Conservation (phyloP, 2,113 vertebrate genomes). For the Elephas maximus region DNA sequence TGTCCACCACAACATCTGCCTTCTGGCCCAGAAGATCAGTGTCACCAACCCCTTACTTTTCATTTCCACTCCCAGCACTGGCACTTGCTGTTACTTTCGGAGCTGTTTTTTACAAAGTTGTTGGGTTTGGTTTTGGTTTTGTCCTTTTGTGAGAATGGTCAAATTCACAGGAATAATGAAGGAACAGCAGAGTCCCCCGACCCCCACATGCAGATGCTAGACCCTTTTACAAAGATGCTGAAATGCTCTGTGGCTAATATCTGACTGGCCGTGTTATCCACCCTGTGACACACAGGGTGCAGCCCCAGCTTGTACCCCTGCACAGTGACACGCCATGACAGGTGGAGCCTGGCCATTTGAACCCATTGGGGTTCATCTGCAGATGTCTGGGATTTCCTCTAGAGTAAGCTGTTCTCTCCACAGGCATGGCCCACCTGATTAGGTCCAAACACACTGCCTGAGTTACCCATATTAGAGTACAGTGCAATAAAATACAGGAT, state of each 20-base stretch:
- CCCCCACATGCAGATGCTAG: rapidly evolving
- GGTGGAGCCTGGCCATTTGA: not conserved
- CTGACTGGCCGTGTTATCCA: not conserved
- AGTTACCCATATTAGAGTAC: rapidly evolving
- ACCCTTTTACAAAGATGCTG: not conserved
- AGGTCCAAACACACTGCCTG: rapidly evolving
- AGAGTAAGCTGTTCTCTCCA: no score
- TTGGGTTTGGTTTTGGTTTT: not conserved
- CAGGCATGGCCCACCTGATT: not conserved
- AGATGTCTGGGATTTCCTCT: not conserved
- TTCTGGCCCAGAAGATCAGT: not conserved
- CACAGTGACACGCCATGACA: rapidly evolving
- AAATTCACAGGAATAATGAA: not conserved
- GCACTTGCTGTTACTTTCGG: not conserved
- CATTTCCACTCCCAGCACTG: not conserved
- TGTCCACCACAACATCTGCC: not conserved
- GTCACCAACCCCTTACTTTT: not conserved
- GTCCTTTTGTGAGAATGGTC: not conserved
- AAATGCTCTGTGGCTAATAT: not conserved
- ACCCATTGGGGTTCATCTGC: not conserved
- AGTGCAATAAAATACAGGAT: not conserved
- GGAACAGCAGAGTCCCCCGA: not conserved
- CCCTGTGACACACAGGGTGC: not conserved
- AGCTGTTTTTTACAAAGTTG: not conserved
- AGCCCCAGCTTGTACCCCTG: rapidly evolving